Conservation (phyloP, 2,113 vertebrate species). For the Clarias macrocephalus region DNA sequence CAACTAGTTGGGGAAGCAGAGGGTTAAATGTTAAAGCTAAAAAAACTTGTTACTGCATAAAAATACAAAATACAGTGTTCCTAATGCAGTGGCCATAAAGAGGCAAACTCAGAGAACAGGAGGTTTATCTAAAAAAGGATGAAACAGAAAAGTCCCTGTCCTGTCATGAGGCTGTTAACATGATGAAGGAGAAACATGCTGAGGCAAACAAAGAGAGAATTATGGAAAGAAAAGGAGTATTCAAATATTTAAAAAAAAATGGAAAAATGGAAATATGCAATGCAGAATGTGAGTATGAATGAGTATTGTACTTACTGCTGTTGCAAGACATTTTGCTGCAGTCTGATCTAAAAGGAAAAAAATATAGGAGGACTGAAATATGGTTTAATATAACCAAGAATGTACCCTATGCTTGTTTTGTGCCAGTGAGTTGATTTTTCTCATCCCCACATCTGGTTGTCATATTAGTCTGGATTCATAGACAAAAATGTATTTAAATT, state of each 20-base stretch:
- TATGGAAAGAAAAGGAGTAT: background rate
- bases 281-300: background rate
- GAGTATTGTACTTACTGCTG: constrained; percentile 59
- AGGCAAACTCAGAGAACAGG: background rate
- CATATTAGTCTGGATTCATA: background rate
- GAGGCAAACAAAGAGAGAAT: background rate
- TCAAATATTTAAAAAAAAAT: background rate
- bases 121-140: background rate
- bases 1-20: constrained; percentile 34
- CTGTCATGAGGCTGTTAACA: background rate
- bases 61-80: background rate
- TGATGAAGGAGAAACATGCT: background rate
- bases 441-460: background rate
- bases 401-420: background rate
- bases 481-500: too few species aligned
- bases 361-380: background rate
- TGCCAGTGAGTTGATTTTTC: background rate
- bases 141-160: background rate
- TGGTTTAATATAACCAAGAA: too few species aligned
- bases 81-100: background rate
- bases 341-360: constrained; percentile 62
- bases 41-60: background rate
- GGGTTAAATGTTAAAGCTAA: background rate
- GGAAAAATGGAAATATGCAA: background rate
- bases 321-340: constrained; percentile 70